These are phyloP conservation scores for Anolis sagrei DNA, from an alignment of 2,113 vertebrate species.

Conservation along the genomic window DNA sequence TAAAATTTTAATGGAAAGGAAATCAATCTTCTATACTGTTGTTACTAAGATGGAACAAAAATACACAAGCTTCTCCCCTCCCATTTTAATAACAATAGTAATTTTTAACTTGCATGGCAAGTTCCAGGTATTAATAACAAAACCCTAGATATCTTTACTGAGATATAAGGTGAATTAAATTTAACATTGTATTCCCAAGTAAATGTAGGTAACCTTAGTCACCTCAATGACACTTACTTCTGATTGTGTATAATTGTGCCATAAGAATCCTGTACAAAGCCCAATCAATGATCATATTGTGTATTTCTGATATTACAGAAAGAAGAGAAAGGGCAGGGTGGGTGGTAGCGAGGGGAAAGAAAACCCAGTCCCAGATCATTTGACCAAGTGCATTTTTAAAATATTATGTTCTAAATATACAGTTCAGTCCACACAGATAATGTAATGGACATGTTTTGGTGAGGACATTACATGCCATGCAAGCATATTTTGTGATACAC, in stretches of 20 bases:
- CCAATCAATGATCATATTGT: not conserved
- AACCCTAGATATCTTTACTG: not conserved
- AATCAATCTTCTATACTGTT: conserved; percentile 30
- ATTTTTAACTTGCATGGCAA: conserved; percentile 25
- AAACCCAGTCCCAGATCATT: not conserved
- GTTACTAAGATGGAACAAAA: conserved; percentile 6
- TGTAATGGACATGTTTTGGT: too few species aligned
- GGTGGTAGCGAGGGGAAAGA: not conserved
- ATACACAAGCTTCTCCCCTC: conserved; percentile 1
- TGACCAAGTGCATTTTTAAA: not conserved
- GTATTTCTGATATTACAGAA: too few species aligned
- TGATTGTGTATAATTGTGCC: not conserved
- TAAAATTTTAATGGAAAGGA: conserved; percentile 33
- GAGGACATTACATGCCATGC: too few species aligned
- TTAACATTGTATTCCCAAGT: not conserved
- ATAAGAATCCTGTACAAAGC: not conserved
- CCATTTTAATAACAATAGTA: conserved; percentile 20
- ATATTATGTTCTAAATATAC: too few species aligned
- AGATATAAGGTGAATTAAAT: not conserved
- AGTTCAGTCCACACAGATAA: too few species aligned
- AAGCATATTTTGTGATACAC: not conserved
- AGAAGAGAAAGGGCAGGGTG: too few species aligned
- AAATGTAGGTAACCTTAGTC: not conserved
- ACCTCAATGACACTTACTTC: not conserved
- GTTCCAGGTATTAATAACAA: conserved; percentile 1